Percentiles rank a stretch among this genome's conserved stretches.
Evolutionary conservation across 2,797 vertebrate genomes (phyloP).

Genomic region (Adelosebastes latens): DNA sequence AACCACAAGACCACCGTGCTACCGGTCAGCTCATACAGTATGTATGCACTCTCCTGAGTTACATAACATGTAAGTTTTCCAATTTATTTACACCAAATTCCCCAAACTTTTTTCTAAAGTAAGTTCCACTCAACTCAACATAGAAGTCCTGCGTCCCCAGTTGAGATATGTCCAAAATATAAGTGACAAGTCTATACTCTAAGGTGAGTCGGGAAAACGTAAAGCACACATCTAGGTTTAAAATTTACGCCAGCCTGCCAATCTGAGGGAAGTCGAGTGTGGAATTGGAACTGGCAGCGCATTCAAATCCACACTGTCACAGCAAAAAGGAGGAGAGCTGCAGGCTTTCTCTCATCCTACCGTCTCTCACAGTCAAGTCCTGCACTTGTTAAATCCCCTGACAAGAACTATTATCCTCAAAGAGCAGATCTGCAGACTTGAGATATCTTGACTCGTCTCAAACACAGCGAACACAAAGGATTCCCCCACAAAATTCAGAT

Average conservation of each 20-base stretch:
- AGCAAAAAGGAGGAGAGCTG: conserved; percentile 59
- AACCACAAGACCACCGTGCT: not conserved
- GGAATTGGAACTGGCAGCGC: conserved; percentile 71
- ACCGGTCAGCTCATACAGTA: conserved; percentile 8
- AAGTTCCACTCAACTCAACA: not conserved
- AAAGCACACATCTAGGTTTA: conserved; percentile 36
- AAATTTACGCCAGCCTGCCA: conserved; percentile 46
- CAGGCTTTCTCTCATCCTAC: conserved; percentile 57
- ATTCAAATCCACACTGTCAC: conserved; percentile 70
- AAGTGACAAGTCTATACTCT: conserved; percentile 21
- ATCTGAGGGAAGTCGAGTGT: conserved; percentile 67
- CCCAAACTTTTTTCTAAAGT: not conserved
- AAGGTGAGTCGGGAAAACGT: conserved; percentile 24
- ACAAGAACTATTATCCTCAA: conserved; percentile 74
- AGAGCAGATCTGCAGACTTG: conserved; percentile 39
- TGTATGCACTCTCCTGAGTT: not conserved
- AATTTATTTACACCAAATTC: not conserved
- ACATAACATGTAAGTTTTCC: not conserved
- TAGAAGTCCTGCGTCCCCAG: not conserved
- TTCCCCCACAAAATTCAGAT: not conserved
- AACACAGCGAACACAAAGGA: not conserved
- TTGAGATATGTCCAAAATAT: conserved; percentile 12
- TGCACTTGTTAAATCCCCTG: conserved; percentile 67
- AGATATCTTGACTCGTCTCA: conserved; percentile 42
- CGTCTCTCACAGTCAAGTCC: conserved; percentile 58